Base-by-base conservation (phyloP, 2,888 invertebrate genomes). In the Amiota communis region DNA sequence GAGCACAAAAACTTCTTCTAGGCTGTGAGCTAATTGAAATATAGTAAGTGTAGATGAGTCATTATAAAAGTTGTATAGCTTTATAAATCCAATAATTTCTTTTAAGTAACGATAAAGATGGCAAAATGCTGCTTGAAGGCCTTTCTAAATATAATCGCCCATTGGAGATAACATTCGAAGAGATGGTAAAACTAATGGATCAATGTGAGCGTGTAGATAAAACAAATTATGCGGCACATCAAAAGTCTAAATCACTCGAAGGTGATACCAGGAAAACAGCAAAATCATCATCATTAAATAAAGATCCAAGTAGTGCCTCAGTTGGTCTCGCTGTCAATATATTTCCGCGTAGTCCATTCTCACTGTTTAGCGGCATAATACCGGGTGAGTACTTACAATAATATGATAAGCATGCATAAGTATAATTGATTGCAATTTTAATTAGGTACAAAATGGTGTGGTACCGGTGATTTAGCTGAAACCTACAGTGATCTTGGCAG, bases 371-470 rank as follows among this genome's bases (percentile, higher is more conserved):
- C 85, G 96, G 96, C 51, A 95, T 96, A 78, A 92, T 96, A 86
- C 96, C 96, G 90, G 96, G 96, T 95, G 84, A 82, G 67, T 9
- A 11, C n/a, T n/a, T n/a, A n/a, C 11, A 53, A 53, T n/a, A 53
- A 53, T 6, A 9, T 20, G 57, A 53, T 11, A 46, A 73, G 36
- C 48, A 51, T 2, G 4, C 8, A 51, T n/a, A 51, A n/a, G 4
- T 51, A 4, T 51, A 51, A n/a, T 51, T 51, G 1, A 4, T 51
- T 3, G 3, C n/a, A n/a, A 8, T 8, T 11, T 1, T 67, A 4
- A 51, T 0, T 87, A 96, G 96, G 96, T 77, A 97, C 96, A 56
- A 96, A 96, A 89, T 97, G 96, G 96, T 98, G 97, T 86, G 97
- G 97, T 17, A 94, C 95, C 0, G 97, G 97, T 0, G 97, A 97